These are phyloP conservation scores for Spialia ferax DNA, from an alignment of 2,888 invertebrate species.

Conservation along the genomic window DNA sequence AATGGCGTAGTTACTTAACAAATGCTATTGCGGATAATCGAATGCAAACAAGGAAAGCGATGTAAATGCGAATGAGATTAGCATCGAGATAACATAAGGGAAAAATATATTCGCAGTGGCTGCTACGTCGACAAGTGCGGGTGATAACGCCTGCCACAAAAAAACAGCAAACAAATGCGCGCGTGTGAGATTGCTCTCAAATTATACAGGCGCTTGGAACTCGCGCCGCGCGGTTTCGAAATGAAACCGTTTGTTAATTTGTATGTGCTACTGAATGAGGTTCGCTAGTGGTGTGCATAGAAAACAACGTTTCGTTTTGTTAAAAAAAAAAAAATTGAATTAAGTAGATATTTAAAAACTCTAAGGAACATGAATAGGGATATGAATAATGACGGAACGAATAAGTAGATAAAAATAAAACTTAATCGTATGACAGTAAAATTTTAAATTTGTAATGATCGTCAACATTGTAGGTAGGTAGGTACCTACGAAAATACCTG, in stretches of 20 bases:
- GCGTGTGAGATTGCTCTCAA: slow-evolving; percentile 43
- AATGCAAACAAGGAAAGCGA: slow-evolving; percentile 41
- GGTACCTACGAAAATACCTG: no score
- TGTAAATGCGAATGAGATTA: slow-evolving; percentile 44
- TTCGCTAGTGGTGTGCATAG: slow-evolving; percentile 1
- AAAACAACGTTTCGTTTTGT: neutral
- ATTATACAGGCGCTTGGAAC: slow-evolving; percentile 45
- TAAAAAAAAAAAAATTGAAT: no score
- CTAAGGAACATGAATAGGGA: no score
- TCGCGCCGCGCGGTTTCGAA: slow-evolving; percentile 45
- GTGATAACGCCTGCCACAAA: slow-evolving; percentile 48
- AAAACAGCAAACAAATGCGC: slow-evolving; percentile 44
- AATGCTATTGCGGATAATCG: slow-evolving; percentile 40
- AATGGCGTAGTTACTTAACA: slow-evolving; percentile 34
- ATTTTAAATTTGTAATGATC: no score
- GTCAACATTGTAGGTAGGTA: no score
- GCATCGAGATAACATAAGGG: slow-evolving; percentile 44
- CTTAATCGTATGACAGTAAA: no score
- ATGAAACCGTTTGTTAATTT: slow-evolving; percentile 45
- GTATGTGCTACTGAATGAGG: slow-evolving; percentile 27
- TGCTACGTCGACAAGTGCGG: slow-evolving; percentile 40
- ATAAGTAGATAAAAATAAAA: no score
- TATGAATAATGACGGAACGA: no score
- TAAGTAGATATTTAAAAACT: no score
- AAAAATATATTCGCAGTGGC: slow-evolving; percentile 32